Evolutionary conservation across 2,113 vertebrate species (phyloP), one percentile per base, ranked within the genome.

Genomic region (Coregonus clupeaformis): DNA sequence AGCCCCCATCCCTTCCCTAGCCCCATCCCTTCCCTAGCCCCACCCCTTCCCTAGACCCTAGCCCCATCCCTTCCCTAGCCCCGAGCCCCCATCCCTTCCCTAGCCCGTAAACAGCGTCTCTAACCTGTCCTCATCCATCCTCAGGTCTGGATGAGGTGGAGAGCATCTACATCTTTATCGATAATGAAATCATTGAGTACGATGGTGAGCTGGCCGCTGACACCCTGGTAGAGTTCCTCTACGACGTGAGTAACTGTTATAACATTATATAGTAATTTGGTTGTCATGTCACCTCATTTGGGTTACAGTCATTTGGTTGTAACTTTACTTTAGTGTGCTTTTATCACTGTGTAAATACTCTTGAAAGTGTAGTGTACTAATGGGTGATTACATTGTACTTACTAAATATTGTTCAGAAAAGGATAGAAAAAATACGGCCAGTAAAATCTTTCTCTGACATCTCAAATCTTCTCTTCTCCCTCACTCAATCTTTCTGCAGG

Each of bases 121-220:
- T 27, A 27, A 30, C 18, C 49, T 52, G 7, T 55, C 32, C 16
- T 4, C 22, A 70, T 27, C 16, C 1, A 7, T 42, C 36, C 36
- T 42, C 77, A 97, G 96, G 96, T 68, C 87, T 97, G 78, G 87
- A 90, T 0, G 96, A 98, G 83, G 94, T 94, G 73, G 96, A 95
- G 84, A 98, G 96, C 74, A 84, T 98, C 64, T 98, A 96, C 24
- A 94, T 98, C 64, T 97, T 97, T 85, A 94, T 95, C 5, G 94
- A 95, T 5, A 93, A 97, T 0, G 95, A 97, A 80, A 89, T 98
- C 65, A 96, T 97, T 1, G 96, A 97, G 72, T 98, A 96, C 0
- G 95, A 98, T 0, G 96, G 96, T 3, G 95, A 96, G 78, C 85
- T 98, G 62, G 93, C 95, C 0, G 92, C 96, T 0, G 95, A 96